Evolutionary conservation across 1,140 invertebrate genomes (phyloP), one percentile per base, ranked within the genome.

Genomic region (Micrasema minimum): DNA sequence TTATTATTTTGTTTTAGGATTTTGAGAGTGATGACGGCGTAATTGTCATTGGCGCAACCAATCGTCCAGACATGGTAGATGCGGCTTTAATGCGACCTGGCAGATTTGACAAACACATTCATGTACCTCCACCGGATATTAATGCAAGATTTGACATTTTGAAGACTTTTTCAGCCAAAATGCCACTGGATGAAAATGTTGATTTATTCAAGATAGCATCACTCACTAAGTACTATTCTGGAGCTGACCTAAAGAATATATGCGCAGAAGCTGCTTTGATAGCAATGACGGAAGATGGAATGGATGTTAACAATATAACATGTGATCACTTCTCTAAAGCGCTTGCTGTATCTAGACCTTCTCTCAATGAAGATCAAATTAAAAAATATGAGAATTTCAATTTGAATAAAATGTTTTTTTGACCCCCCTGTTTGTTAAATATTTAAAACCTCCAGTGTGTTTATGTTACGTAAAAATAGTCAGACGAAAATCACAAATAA

Each of bases 41-140:
- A 1, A 82, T 91, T 1, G 86, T 93, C n/a, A 84, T 93, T 16
- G 91, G 87, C 7, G 91, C 92, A 9, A 93, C 92, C 16, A 93
- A 93, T 80, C 86, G 92, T 53, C 92, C 92, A 0, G 91, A 94
- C 75, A 89, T 90, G 78, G 87, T 95, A 72, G 93, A 95, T 76
- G 81, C 89, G 75, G 93, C 93, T 0, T 79, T 95, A 9, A 77
- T 94, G 22, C 80, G 93, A 59, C 92, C 92, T 0, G 93, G 93
- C 0, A 82, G 93, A 53, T 86, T 95, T 71, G 92, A 94, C 76
- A 85, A 89, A 69, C 80, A 92, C 12, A 87, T 94, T 53, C 91
- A 92, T 79, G 91, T 95, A 0, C 90, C 91, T 0, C 85, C 92
- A 1, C 93, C 93, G 4, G 87, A 92, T 77, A 74, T 83, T 61